Percentiles rank a stretch among this genome's conserved stretches.
Conservation (phyloP, 1,140 invertebrate species). For the roundworm (Caenorhabditis elegans) region DNA sequence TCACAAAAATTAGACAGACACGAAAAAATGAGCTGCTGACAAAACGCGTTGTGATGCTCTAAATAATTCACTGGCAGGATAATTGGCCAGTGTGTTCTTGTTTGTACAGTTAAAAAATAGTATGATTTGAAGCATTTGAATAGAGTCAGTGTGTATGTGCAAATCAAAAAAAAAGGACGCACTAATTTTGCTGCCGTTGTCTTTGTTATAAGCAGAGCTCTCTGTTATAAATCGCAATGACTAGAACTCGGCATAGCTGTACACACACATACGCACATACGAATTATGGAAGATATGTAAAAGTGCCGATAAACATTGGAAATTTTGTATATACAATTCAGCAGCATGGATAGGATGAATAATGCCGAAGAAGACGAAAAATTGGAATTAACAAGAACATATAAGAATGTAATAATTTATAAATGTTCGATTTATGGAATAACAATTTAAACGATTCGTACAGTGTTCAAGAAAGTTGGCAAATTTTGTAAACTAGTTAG, state of each 20-base stretch:
- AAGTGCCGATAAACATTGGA: background rate
- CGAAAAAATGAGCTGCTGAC: too few species aligned
- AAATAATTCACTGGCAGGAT: background rate
- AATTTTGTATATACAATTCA: background rate
- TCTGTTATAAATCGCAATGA: background rate
- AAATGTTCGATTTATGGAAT: too few species aligned
- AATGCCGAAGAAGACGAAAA: too few species aligned
- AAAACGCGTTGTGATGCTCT: background rate
- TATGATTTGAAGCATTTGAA: background rate
- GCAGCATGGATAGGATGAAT: too few species aligned
- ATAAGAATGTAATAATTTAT: too few species aligned
- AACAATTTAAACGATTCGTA: too few species aligned
- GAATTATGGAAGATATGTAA: background rate
- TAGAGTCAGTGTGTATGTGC: background rate
- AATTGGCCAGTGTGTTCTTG: background rate
- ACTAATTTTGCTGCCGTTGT: slow-evolving; percentile 5
- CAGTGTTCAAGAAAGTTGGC: too few species aligned
- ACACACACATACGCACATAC: background rate
- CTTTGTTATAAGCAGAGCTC: slow-evolving; percentile 12
- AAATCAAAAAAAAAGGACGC: background rate
- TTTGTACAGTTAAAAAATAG: slow-evolving; percentile 26
- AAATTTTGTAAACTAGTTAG: too few species aligned
- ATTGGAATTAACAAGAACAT: too few species aligned
- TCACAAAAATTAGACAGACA: too few species aligned
- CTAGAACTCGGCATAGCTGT: slow-evolving; percentile 21